phyloP scores from a whole-genome alignment of 2,797 vertebrate species.

The Peromyscus melanophrys region DNA sequence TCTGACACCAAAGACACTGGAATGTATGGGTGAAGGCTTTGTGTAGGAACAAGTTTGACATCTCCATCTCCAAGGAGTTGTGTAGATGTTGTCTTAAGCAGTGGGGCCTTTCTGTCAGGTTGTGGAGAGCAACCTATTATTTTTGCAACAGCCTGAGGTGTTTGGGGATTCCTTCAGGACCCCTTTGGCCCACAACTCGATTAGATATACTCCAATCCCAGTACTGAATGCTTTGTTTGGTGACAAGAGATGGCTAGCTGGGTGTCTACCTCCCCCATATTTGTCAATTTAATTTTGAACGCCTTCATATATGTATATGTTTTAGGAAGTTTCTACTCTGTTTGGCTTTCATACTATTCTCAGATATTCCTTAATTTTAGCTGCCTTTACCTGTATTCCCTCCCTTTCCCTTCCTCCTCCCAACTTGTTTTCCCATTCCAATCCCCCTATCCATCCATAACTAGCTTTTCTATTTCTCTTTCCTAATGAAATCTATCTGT shows the following conservation, averaged over 20 bases:
- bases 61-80: not conserved
- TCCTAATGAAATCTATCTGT: not conserved
- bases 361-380: not conserved
- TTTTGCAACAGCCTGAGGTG: not conserved
- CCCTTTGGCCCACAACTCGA: not conserved
- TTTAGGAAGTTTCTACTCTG: not conserved
- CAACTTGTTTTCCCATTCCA: accelerated
- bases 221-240: not conserved
- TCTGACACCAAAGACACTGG: not conserved
- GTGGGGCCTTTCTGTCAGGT: not conserved
- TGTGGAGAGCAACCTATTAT: not conserved
- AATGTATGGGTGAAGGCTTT: not conserved
- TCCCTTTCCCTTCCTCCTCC: not conserved
- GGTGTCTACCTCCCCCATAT: not conserved
- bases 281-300: not conserved
- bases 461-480: not conserved
- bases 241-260: not conserved
- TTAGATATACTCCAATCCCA: not conserved
- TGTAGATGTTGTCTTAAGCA: not conserved
- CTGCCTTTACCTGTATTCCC: not conserved
- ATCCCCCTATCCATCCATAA: not conserved
- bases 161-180: not conserved
- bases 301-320: too few relatives aligned
- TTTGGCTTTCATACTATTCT: not conserved
- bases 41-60: not conserved